Conservation (phyloP, 2,797 vertebrate genomes). For the Silurus lanzhouensis region DNA sequence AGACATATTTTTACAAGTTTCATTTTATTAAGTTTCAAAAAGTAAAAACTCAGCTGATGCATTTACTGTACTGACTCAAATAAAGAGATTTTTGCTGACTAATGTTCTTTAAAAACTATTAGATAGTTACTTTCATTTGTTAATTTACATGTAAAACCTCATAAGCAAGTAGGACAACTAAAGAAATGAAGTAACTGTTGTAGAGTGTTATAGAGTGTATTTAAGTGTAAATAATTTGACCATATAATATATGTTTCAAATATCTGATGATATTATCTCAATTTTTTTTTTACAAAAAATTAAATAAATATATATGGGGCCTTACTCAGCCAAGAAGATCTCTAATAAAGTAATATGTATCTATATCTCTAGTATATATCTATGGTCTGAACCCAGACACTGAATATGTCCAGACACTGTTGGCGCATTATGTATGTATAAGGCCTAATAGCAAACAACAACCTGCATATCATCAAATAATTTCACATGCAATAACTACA, state of each 20-base stretch:
- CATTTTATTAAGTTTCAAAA: neutral
- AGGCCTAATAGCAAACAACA: constrained; percentile 31
- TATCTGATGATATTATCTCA: neutral
- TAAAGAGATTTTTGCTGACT: neutral
- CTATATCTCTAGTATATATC: neutral
- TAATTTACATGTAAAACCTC: neutral
- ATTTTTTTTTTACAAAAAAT: neutral
- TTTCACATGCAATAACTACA: constrained; percentile 39
- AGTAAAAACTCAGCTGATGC: neutral
- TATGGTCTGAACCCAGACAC: constrained; percentile 3
- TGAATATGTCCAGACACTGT: constrained; percentile 33
- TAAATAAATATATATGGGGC: neutral
- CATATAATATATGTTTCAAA: neutral
- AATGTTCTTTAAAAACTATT: neutral
- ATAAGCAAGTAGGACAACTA: neutral
- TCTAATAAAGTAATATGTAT: neutral
- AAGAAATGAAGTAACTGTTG: neutral
- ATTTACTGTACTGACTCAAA: neutral
- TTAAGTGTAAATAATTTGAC: neutral
- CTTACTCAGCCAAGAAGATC: neutral
- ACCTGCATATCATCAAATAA: constrained; percentile 12
- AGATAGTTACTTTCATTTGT: neutral
- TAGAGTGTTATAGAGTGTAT: neutral
- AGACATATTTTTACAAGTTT: neutral
- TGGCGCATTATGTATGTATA: constrained; percentile 10